These are phyloP conservation scores for Acridotheres tristis DNA, from an alignment of 2,797 vertebrate species.

Conservation along the genomic window DNA sequence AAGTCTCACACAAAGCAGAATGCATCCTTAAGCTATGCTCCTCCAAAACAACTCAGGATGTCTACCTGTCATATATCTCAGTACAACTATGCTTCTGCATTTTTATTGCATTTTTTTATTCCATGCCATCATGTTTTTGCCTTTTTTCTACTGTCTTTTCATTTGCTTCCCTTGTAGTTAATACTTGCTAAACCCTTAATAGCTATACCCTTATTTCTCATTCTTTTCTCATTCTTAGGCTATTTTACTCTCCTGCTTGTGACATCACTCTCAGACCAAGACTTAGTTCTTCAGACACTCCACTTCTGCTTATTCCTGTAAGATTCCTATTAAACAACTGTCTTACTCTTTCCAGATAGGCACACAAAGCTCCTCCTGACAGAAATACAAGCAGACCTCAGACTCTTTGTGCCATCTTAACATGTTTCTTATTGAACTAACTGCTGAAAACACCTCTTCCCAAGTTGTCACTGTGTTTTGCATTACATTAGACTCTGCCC, in stretches of 20 bases:
- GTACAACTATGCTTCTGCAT: neutral
- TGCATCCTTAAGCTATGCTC: neutral
- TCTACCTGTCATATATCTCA: neutral
- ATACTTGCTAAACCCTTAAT: neutral
- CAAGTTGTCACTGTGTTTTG: neutral
- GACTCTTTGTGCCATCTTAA: neutral
- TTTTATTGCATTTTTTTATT: neutral
- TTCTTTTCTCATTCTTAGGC: neutral
- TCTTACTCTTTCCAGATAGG: neutral
- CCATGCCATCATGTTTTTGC: neutral
- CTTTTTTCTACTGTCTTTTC: neutral
- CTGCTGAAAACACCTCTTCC: neutral
- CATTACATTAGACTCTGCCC: neutral
- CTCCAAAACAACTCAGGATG: neutral
- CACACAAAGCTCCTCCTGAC: neutral
- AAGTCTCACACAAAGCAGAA: neutral
- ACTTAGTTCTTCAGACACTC: neutral
- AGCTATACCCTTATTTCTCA: neutral
- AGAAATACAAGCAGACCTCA: neutral
- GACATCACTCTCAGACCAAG: neutral
- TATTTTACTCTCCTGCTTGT: neutral
- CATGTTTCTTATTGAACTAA: neutral
- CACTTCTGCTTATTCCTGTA: neutral
- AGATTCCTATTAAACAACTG: neutral
- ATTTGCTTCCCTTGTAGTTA: neutral